Percentiles rank a stretch among this genome's conserved stretches.
Conservation (phyloP, 2,888 invertebrate species). For the Muschampia plurimacula region DNA sequence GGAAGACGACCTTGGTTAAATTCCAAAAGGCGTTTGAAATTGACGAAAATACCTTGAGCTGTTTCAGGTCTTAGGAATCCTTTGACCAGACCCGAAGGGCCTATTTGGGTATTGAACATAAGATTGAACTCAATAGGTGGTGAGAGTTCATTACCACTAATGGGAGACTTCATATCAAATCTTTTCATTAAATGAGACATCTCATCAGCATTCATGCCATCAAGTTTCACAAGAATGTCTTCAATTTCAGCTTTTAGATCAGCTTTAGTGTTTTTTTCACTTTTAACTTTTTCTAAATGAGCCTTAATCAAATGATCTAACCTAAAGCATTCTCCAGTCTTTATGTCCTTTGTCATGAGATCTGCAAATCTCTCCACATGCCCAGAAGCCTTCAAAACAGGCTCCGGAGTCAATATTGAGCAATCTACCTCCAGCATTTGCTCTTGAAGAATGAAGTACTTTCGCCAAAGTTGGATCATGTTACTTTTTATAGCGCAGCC, state of each 20-base stretch:
- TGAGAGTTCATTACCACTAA: slow-evolving; percentile 96
- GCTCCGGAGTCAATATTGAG: slow-evolving; percentile 98
- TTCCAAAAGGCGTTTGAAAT: slow-evolving; percentile 98
- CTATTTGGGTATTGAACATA: slow-evolving; percentile 99
- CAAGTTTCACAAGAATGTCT: slow-evolving; percentile 93
- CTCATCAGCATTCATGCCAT: slow-evolving; percentile 96
- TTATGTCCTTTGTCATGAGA: slow-evolving; percentile 98
- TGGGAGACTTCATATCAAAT: slow-evolving; percentile 97
- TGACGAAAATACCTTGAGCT: slow-evolving; percentile 99
- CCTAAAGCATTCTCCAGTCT: slow-evolving; percentile 98
- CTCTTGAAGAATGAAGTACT: slow-evolving; percentile 98
- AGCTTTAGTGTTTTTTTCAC: slow-evolving; percentile 92
- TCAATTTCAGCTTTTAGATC: slow-evolving; percentile 90
- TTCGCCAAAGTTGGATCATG: slow-evolving; percentile 96
- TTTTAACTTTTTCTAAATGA: slow-evolving; percentile 93
- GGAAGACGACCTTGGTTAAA: slow-evolving; percentile 98
- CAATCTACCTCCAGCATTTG: slow-evolving; percentile 99
- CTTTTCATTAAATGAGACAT: slow-evolving; percentile 94
- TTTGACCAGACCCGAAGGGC: slow-evolving; percentile 97
- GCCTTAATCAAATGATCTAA: slow-evolving; percentile 99
- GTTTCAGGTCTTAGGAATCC: slow-evolving; percentile 99
- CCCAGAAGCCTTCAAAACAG: slow-evolving; percentile 98
- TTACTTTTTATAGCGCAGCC: slow-evolving; percentile 99
- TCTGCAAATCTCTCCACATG: slow-evolving; percentile 99
- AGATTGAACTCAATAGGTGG: slow-evolving; percentile 99